Evolutionary conservation across 2,888 invertebrate genomes (phyloP).

Genomic region (Sphaeridia pumilis): DNA sequence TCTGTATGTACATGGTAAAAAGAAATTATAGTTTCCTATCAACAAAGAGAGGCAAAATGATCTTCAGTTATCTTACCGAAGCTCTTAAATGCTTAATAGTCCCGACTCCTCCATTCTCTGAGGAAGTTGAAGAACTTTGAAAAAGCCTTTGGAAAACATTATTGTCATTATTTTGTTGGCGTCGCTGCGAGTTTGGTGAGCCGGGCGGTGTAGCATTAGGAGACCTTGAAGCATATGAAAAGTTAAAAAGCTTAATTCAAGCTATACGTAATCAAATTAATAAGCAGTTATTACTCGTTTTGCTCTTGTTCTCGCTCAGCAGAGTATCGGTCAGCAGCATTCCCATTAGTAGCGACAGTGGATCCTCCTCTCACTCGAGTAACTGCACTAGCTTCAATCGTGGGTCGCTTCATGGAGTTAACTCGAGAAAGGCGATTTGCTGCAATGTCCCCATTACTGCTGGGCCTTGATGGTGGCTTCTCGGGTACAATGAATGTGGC

Average conservation of each 20-base stretch:
- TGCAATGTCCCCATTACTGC: too few species aligned
- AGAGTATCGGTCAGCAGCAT: constrained; percentile 3
- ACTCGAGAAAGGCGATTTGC: too few species aligned
- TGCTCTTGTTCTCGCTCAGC: constrained; percentile 6
- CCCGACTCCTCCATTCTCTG: constrained; percentile 8
- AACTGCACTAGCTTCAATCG: constrained; percentile 4
- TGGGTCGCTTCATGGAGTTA: neutral
- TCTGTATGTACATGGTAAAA: too few species aligned
- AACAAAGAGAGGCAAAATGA: too few species aligned
- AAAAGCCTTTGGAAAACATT: constrained; percentile 65
- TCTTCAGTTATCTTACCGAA: constrained; percentile 7
- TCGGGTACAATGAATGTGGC: too few species aligned
- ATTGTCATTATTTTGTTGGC: constrained; percentile 47
- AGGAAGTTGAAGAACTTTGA: constrained; percentile 43
- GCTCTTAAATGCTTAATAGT: constrained; percentile 9
- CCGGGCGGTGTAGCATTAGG: constrained; percentile 45
- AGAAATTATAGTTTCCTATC: too few species aligned
- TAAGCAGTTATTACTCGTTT: constrained; percentile 10
- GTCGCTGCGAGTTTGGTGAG: constrained; percentile 48
- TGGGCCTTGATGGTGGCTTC: too few species aligned
- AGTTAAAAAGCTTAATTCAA: too few species aligned
- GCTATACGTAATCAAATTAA: too few species aligned
- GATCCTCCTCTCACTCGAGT: constrained; percentile 1
- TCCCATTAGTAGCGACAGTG: constrained; percentile 5
- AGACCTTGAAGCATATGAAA: constrained; percentile 8